Evolutionary conservation across 2,888 invertebrate species (phyloP), one percentile per base, ranked within the genome.

Genomic region (Junonia oenone): DNA sequence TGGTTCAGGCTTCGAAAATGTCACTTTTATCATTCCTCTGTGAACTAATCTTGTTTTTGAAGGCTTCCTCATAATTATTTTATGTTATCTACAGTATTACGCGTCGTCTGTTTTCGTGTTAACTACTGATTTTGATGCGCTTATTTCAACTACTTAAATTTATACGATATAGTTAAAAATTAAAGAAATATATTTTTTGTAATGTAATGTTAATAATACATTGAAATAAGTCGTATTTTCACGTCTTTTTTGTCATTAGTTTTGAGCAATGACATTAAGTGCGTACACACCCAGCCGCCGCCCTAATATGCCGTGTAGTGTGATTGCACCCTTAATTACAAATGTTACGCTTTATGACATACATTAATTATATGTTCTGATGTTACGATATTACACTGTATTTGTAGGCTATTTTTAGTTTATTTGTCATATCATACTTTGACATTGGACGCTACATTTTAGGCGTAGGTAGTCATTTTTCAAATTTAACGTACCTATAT

Each of bases 241-340:
- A 47, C 26, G 17, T 17, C 26, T 37, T 26, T 22, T 31, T 33
- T 48, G 31, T 31, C 38, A 47, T 40, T 54, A 22, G 19, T 22
- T 15, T 5, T 19, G 27, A 26, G n/a, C 37, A 29, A 31, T 29
- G 46, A 35, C 37, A 38, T n/a, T 46, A 38, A 31, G 31, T 15
- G 14, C 9, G 45, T 11, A 40, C 59, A 43, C 59, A 45, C 59
- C 55, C 57, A 49, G 33, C 26, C 26, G 53, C 37, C 59, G 45
- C 59, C 59, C 45, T 45, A 26, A 57, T 45, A 57, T 60, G 57
- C 15, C 59, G 59, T 60, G 59, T 58, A 38, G 26, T 45, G 48
- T 48, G 47, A 55, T 43, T 43, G 35, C 15, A 46, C 35, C 17
- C 48, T 48, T 48, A 56, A 59, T 59, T 57, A 55, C 51, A 40